Evolutionary conservation across 2,113 vertebrate species (phyloP).

Genomic region (Morone saxatilis): DNA sequence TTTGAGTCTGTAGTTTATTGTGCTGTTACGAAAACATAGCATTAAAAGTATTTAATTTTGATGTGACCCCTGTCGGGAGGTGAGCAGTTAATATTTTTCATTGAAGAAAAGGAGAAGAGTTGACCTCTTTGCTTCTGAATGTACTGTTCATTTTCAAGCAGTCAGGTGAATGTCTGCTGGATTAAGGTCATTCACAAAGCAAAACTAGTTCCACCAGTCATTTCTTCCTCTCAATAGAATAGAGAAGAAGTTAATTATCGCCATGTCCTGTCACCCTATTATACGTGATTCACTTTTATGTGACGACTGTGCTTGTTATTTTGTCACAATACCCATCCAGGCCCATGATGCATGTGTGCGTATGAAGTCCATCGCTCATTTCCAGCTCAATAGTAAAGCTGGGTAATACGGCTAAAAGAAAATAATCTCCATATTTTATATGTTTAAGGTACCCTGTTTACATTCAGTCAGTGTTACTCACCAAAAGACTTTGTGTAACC

Average conservation of each 20-base stretch:
- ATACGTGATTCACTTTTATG: conserved; percentile 10
- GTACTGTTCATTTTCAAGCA: conserved; percentile 14
- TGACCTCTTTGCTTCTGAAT: neutral
- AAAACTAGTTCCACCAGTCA: conserved; percentile 17
- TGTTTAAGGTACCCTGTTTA: neutral
- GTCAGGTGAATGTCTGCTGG: neutral
- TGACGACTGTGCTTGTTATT: neutral
- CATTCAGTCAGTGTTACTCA: neutral
- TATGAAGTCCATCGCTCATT: neutral
- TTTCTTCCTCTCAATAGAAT: neutral
- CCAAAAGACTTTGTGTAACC: neutral
- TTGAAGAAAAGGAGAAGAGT: neutral
- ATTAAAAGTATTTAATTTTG: neutral
- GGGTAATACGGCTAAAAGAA: neutral
- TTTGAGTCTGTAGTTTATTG: conserved; percentile 1
- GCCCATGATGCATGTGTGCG: neutral
- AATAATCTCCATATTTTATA: neutral
- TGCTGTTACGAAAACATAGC: neutral
- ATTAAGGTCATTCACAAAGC: conserved; percentile 12
- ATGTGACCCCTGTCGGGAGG: neutral
- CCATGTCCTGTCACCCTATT: neutral
- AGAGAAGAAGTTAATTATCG: conserved; percentile 1
- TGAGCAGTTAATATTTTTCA: neutral
- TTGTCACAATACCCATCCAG: conserved; percentile 4
- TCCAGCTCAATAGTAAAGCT: neutral